These are phyloP conservation scores for Cebidichthys violaceus DNA, from an alignment of 2,113 vertebrate species.

Conservation along the genomic window DNA sequence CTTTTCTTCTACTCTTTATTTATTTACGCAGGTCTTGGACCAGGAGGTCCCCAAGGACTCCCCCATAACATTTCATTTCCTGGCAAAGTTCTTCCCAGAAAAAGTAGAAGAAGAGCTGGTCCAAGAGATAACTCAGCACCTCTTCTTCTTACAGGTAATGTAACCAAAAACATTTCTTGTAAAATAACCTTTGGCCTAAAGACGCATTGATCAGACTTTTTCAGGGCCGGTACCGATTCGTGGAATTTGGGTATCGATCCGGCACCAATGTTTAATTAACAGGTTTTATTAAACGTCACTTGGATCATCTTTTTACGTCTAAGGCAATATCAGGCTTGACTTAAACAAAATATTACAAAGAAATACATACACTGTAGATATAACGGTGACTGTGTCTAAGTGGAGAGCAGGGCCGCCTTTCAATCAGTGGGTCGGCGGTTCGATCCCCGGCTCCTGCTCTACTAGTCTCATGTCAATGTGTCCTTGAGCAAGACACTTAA, in stretches of 20 bases:
- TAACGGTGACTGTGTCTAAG: too few relatives aligned
- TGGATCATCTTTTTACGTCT: background rate
- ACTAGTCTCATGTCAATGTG: too few relatives aligned
- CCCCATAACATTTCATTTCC: slow-evolving; percentile 91
- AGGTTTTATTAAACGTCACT: background rate
- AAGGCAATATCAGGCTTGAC: background rate
- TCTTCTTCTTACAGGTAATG: slow-evolving; percentile 94
- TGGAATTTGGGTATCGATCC: background rate
- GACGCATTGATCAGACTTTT: background rate
- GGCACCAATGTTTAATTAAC: background rate
- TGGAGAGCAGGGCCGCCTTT: too few relatives aligned
- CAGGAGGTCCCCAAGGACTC: slow-evolving; percentile 96
- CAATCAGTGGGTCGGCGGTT: too few relatives aligned
- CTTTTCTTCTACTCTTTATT: background rate
- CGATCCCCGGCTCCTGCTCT: too few relatives aligned
- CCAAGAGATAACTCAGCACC: slow-evolving; percentile 95
- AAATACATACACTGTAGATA: too few relatives aligned
- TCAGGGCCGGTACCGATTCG: background rate
- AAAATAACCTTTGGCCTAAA: background rate
- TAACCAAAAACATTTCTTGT: background rate
- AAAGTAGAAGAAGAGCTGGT: slow-evolving; percentile 94
- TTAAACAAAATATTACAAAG: background rate
- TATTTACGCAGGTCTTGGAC: slow-evolving; percentile 87
- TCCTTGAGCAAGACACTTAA: too few relatives aligned
- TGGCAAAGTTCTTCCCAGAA: slow-evolving; percentile 95